Base-by-base conservation (phyloP, 1,140 invertebrate species). In the Platorchestia sp. region DNA sequence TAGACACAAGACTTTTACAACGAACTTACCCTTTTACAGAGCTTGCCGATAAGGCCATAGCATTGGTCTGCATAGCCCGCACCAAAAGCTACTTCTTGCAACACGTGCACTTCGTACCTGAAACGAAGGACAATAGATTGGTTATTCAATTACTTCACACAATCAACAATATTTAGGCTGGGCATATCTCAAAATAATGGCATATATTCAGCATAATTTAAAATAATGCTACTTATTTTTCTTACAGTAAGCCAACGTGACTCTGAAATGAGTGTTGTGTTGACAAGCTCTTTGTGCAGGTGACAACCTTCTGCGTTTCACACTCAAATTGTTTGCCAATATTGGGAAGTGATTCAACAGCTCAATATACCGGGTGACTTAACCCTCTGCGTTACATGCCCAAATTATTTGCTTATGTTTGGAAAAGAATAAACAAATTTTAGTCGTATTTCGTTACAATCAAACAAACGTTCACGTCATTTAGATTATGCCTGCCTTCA, bases 1-100 rank as follows among this genome's bases (percentile, higher is more conserved):
- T 51, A 51, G 19, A 51, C 47, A 51, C 47, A 51, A 51, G 47
- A 51, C 7, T 51, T 51, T 51, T 51, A 51, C 47, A 51, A 51
- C 19, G 47, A 51, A 87, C 40, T 40, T 87, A 90, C 87, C 87
- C 87, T 90, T 44, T 90, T 90, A 27, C 87, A 90, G 41, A 90
- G 44, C 41, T 90, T 90, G 87, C 87, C 87, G 6, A 90, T 27
- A 27, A 90, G 41, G 0, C 87, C 87, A 27, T 14, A 16, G 36
- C 87, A 90, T 3, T 14, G 6, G 87, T 90, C 87, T 42, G 41
- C 44, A 27, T 90, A 90, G 27, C 87, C 87, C 41, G 0, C 44
- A 27, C 87, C 87, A 90, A 90, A 90, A 14, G 44, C 87, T 5
- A 42, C 41, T 44, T 90, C 87, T 5, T 42, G 19, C 87, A 90